These are phyloP conservation scores for Mactra quadrangularis DNA, from an alignment of 1,140 invertebrate genomes.

Conservation along the genomic window DNA sequence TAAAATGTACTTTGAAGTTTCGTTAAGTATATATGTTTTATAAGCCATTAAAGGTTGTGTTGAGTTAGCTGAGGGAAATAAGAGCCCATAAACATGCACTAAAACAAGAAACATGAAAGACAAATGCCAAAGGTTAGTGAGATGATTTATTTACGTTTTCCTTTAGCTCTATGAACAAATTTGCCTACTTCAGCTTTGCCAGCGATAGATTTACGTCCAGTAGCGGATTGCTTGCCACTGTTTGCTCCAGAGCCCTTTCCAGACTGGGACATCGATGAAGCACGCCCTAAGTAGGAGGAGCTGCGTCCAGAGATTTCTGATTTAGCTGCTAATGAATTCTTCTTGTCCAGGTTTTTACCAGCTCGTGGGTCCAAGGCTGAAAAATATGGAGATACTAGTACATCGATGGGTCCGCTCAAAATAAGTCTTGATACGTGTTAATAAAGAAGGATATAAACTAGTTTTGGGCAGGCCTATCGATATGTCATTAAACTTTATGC, in stretches of 20 bases:
- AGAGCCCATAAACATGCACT: too few relatives aligned
- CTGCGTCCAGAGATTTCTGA: constrained; percentile 19
- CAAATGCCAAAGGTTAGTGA: too few relatives aligned
- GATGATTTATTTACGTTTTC: constrained; percentile 3
- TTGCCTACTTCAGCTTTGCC: not conserved
- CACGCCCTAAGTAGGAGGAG: constrained; percentile 5
- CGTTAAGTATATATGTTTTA: too few relatives aligned
- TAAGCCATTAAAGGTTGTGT: too few relatives aligned
- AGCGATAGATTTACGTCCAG: not conserved
- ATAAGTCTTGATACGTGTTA: not conserved
- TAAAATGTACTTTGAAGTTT: too few relatives aligned
- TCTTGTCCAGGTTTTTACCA: constrained; percentile 3
- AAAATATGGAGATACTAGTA: too few relatives aligned
- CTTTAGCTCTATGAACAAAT: not conserved
- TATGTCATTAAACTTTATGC: too few relatives aligned
- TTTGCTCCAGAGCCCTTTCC: not conserved
- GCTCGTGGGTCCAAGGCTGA: constrained; percentile 26
- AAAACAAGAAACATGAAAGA: too few relatives aligned
- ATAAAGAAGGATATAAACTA: too few relatives aligned
- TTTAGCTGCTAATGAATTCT: not conserved
- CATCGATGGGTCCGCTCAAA: not conserved
- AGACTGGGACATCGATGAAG: not conserved
- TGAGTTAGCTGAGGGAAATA: too few relatives aligned
- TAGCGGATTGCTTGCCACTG: not conserved
- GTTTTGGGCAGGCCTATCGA: too few relatives aligned